Evolutionary conservation across 1,140 invertebrate genomes (phyloP).

Genomic region (Leptopilina clavipes): DNA sequence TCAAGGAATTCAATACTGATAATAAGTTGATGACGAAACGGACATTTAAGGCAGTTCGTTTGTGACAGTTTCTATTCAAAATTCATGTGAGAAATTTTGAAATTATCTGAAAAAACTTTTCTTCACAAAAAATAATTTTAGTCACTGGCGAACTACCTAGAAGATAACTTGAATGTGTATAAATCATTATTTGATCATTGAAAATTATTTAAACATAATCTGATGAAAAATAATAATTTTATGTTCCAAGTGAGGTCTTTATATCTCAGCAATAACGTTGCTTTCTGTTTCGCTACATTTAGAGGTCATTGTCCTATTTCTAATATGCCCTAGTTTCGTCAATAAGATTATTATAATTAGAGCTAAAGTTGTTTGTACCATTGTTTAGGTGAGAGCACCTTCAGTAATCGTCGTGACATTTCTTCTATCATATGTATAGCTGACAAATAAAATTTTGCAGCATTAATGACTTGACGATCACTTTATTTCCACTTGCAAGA

Average conservation of each 20-base stretch:
- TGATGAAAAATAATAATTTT: not conserved
- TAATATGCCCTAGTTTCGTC: slow-evolving; percentile 62
- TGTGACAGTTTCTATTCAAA: no score
- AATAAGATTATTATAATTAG: slow-evolving; percentile 69
- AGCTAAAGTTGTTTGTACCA: slow-evolving; percentile 70
- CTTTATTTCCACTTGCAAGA: slow-evolving; percentile 35
- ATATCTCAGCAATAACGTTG: slow-evolving; percentile 50
- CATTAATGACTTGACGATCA: slow-evolving; percentile 46
- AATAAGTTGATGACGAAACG: no score
- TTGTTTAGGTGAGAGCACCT: slow-evolving; percentile 68
- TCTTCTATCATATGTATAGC: not conserved
- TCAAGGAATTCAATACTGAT: no score
- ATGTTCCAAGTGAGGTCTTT: slow-evolving; percentile 55
- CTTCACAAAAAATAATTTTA: no score
- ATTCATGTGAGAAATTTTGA: not conserved
- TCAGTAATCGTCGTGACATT: slow-evolving; percentile 50
- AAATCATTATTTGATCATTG: no score
- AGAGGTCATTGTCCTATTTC: slow-evolving; percentile 57
- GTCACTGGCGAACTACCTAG: no score
- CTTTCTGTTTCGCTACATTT: slow-evolving; percentile 48
- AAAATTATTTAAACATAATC: no score
- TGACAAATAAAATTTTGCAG: slow-evolving; percentile 43
- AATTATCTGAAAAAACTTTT: no score
- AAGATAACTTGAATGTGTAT: no score
- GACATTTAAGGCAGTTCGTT: no score